These are phyloP conservation scores for Lobophora halterata DNA, from an alignment of 2,888 invertebrate species.

Conservation along the genomic window DNA sequence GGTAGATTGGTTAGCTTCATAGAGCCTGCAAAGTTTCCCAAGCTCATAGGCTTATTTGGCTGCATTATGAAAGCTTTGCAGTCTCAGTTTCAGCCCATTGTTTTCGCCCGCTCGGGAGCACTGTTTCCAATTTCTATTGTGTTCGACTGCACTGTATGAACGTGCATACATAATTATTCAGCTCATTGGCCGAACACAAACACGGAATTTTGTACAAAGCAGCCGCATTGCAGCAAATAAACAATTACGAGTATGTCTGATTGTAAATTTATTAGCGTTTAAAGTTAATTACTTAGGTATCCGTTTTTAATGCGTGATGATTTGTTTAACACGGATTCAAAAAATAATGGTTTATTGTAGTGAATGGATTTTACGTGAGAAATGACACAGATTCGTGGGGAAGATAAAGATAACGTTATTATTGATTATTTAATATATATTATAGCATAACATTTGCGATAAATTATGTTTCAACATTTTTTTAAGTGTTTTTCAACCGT, in stretches of 20 bases:
- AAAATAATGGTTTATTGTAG: too few relatives aligned
- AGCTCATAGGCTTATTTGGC: conserved; percentile 36
- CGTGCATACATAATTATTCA: conserved; percentile 58
- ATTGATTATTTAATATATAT: too few relatives aligned
- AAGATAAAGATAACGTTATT: too few relatives aligned
- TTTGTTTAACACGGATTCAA: too few relatives aligned
- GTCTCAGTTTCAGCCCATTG: conserved; percentile 52
- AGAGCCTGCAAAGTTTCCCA: conserved; percentile 16
- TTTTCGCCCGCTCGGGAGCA: conserved; percentile 45
- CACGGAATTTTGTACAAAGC: conserved; percentile 42
- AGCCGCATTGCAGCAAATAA: conserved; percentile 17
- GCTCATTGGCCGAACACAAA: conserved; percentile 50
- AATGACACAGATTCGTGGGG: too few relatives aligned
- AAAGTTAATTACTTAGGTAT: neutral
- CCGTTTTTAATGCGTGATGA: neutral
- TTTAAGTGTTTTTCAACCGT: too few relatives aligned
- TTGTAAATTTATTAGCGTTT: conserved; percentile 9
- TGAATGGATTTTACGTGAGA: neutral
- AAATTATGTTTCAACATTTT: too few relatives aligned
- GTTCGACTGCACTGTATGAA: conserved; percentile 36
- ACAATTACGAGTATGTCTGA: conserved; percentile 7
- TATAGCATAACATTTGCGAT: too few relatives aligned
- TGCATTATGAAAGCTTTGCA: conserved; percentile 33
- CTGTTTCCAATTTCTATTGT: conserved; percentile 63
- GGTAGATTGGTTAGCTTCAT: conserved; percentile 11